A percentile compares a stretch with the other conserved stretches of the same genome.
These are phyloP conservation scores for Morpho achilles DNA, from an alignment of 2,888 invertebrate genomes.

Conservation along the genomic window DNA sequence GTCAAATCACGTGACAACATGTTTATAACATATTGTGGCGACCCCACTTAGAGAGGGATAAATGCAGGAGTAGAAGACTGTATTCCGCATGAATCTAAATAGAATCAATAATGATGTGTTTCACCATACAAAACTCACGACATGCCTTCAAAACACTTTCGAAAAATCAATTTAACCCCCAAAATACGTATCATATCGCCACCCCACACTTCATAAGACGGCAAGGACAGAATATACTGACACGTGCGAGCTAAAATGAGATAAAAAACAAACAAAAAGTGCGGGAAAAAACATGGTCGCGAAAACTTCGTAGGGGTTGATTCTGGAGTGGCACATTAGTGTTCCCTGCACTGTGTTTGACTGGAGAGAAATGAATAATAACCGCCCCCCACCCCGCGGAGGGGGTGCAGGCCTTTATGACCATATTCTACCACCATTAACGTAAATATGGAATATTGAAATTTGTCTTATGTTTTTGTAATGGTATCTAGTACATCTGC, in stretches of 20 bases:
- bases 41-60: too few relatives aligned
- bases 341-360: slow-evolving; percentile 59
- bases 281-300: slow-evolving; percentile 74
- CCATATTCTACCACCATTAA: slow-evolving; percentile 52
- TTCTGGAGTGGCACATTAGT: slow-evolving; percentile 72
- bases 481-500: too few relatives aligned
- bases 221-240: slow-evolving; percentile 39
- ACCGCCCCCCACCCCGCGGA: slow-evolving; percentile 40
- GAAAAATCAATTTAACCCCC: slow-evolving; percentile 75
- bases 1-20: too few relatives aligned
- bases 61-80: too few relatives aligned
- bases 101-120: too few relatives aligned
- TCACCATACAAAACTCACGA: slow-evolving; percentile 19
- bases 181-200: slow-evolving; percentile 75
- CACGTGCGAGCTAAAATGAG: slow-evolving; percentile 32
- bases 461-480: slow-evolving; percentile 7
- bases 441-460: slow-evolving; percentile 39
- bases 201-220: slow-evolving; percentile 63
- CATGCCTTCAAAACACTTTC: slow-evolving; percentile 69
- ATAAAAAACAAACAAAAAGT: slow-evolving; percentile 61
- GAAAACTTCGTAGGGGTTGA: slow-evolving; percentile 68
- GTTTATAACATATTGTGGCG: too few relatives aligned
- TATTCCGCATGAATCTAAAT: too few relatives aligned
- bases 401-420: slow-evolving; percentile 50
- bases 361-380: slow-evolving; percentile 73